These are phyloP conservation scores for Temnothorax rugatulus DNA, from an alignment of 2,888 invertebrate species.

Conservation along the genomic window DNA sequence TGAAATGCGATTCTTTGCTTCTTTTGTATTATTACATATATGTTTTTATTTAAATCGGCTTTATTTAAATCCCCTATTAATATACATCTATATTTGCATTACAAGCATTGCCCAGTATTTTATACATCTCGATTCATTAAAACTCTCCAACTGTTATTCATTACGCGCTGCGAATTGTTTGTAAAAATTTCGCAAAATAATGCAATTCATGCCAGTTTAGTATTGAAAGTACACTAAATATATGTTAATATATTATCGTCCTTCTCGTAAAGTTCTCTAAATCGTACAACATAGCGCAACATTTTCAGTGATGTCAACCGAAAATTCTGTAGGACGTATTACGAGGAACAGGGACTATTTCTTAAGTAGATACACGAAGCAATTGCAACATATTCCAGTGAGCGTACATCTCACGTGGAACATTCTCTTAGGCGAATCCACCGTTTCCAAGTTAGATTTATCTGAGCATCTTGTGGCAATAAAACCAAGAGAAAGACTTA, in stretches of 20 bases:
- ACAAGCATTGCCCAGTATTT: constrained; percentile 13
- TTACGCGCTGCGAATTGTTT: neutral
- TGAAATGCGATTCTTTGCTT: constrained; percentile 6
- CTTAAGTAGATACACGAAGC: constrained; percentile 32
- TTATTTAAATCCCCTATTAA: neutral
- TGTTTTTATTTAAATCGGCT: constrained; percentile 20
- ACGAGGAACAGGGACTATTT: neutral
- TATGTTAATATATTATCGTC: neutral
- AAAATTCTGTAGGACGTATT: constrained; percentile 26
- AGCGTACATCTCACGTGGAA: constrained; percentile 7
- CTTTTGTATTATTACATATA: neutral
- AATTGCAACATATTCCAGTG: constrained; percentile 23
- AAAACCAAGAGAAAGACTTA: constrained; percentile 53
- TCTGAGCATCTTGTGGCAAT: constrained; percentile 32
- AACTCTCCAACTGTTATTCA: neutral
- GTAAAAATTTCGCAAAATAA: constrained; percentile 1
- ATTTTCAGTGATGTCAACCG: constrained; percentile 29
- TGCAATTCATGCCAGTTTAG: neutral
- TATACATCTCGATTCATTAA: constrained; percentile 11
- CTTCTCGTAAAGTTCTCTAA: neutral
- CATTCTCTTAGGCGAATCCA: constrained; percentile 21
- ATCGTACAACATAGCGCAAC: neutral
- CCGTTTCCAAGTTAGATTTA: constrained; percentile 29
- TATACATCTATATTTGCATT: constrained; percentile 5
- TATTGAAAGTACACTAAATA: neutral